Evolutionary conservation across 2,797 vertebrate species (phyloP), one percentile per base, ranked within the genome.

Genomic region (Gobio occitaniae): DNA sequence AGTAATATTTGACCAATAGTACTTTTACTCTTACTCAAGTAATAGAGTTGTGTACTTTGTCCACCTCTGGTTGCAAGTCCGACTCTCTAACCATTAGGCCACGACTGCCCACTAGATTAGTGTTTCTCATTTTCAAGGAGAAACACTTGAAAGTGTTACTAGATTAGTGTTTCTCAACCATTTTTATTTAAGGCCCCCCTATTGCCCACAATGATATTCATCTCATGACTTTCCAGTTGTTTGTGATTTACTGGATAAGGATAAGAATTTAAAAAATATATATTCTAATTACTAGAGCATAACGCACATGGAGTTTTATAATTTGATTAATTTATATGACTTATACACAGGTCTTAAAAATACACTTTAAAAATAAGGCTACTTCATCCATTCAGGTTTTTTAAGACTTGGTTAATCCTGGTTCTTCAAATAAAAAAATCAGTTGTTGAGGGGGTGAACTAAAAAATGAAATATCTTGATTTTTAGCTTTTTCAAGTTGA

Each of bases 231-330:
- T 25, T 38, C 19, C 32, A 76, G 19, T n/a, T 36, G 32, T 76
- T 54, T 21, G 72, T 54, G 10, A 56, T 75, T 54, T 75, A 75
- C 72, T 54, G 17, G 36, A 50, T 75, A 54, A 75, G 48, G 29
- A 12, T 19, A 50, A 29, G 2, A 29, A 29, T 17, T 11, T 25
- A 2, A 59, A n/a, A 17, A 21, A 48, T 19, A 54, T 7, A 19
- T 19, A 4, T 25, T 4, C 15, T 15, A 15, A 25, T 13, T 21
- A 56, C 54, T 56, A 56, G 59, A 61, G n/a, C 8, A 12, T 36
- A 54, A 74, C 13, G 41, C 19, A 47, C 6, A 47, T 15, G 9
- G 21, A 2, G 50, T 13, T 29, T 17, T 72, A 48, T 4, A 0
- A 71, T 17, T 54, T 0, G 38, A 36, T 38, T 75, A 0, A 54